Percentiles rank a stretch among this genome's conserved stretches.
These are phyloP conservation scores for Notodonta ziczac DNA, from an alignment of 2,888 invertebrate species.

Conservation along the genomic window DNA sequence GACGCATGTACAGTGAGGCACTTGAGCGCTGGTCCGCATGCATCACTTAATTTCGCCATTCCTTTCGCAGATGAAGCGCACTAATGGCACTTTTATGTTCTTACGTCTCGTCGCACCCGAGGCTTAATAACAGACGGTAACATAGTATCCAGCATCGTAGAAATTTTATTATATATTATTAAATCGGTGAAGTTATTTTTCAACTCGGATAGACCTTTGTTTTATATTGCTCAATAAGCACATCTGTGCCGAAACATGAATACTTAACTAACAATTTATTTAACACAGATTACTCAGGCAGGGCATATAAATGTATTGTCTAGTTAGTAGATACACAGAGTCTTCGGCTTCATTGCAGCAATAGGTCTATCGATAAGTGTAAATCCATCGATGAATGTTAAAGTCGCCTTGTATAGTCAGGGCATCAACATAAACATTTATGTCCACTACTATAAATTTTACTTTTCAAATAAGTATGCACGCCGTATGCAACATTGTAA, in stretches of 20 bases:
- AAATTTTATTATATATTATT: too few species aligned
- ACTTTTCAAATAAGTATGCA: constrained; percentile 13
- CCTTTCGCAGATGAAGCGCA: background rate
- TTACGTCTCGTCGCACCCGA: background rate
- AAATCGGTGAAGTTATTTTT: too few species aligned
- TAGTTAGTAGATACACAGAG: too few species aligned
- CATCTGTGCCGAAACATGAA: too few species aligned
- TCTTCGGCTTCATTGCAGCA: background rate
- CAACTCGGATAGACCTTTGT: too few species aligned
- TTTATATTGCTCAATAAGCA: too few species aligned
- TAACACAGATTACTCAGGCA: too few species aligned
- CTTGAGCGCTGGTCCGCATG: background rate
- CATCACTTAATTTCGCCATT: background rate
- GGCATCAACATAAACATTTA: background rate
- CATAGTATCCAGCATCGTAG: too few species aligned
- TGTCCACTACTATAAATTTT: background rate
- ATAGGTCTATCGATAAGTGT: background rate
- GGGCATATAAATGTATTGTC: too few species aligned
- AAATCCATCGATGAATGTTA: background rate
- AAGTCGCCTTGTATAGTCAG: background rate
- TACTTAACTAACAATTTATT: too few species aligned
- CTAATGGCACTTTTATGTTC: constrained; percentile 3
- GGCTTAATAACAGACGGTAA: background rate
- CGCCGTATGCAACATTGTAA: constrained; percentile 6
- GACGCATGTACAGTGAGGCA: background rate